Evolutionary conservation across 2,797 vertebrate species (phyloP).

Genomic region (Acridotheres tristis): DNA sequence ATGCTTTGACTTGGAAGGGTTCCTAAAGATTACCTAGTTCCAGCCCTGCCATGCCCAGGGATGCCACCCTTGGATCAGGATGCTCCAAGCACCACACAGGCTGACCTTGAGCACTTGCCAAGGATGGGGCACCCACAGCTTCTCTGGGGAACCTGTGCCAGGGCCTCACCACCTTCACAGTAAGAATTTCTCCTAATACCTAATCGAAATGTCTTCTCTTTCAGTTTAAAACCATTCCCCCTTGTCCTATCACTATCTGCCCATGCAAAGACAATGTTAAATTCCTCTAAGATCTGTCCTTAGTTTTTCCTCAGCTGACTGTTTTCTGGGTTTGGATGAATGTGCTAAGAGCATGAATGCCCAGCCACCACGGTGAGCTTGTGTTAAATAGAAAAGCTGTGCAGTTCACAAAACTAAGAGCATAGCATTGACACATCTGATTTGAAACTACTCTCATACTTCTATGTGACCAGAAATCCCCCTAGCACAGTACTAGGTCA

Average conservation of each 20-base stretch:
- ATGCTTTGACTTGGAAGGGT: neutral
- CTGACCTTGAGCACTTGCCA: neutral
- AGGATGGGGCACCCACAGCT: neutral
- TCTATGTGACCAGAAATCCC: accelerated
- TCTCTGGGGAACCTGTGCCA: neutral
- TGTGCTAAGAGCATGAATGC: neutral
- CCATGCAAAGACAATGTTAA: neutral
- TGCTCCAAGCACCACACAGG: neutral
- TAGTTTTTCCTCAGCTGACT: neutral
- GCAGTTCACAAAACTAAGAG: neutral
- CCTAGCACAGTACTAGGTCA: neutral
- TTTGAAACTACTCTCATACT: neutral
- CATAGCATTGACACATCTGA: neutral
- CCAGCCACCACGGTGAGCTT: neutral
- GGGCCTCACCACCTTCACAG: neutral
- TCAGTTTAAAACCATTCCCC: neutral
- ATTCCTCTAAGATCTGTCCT: neutral
- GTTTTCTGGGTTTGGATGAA: neutral
- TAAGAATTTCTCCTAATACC: neutral
- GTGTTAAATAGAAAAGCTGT: neutral
- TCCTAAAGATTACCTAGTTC: neutral
- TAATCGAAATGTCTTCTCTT: neutral
- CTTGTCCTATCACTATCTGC: neutral
- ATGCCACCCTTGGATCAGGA: neutral
- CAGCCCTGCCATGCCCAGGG: neutral